Percentiles rank a stretch among this genome's conserved stretches.
Conservation (phyloP, 2,113 vertebrate species). For the Micromys minutus region DNA sequence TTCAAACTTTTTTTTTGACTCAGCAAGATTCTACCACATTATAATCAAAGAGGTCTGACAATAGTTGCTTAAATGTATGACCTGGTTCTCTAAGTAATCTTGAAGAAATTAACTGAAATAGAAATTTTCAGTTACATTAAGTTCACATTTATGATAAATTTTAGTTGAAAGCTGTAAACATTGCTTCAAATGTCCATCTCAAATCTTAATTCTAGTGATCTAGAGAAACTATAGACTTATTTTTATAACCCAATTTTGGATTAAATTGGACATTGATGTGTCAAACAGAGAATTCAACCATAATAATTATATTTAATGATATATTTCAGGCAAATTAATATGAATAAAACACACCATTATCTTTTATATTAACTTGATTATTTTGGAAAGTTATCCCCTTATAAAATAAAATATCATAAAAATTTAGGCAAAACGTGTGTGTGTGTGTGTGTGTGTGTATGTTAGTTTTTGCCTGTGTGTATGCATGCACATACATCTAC, state of each 20-base stretch:
- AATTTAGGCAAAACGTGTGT: too few relatives aligned
- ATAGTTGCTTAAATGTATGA: not conserved
- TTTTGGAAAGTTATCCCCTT: too few relatives aligned
- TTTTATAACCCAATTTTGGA: not conserved
- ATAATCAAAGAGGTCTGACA: not conserved
- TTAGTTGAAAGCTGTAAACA: constrained; percentile 5
- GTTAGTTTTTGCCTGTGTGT: too few relatives aligned
- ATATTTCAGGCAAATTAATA: not conserved
- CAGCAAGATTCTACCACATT: not conserved
- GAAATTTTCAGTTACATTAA: not conserved
- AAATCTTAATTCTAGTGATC: constrained; percentile 3
- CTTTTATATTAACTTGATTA: not conserved
- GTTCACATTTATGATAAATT: not conserved
- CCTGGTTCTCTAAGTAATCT: not conserved
- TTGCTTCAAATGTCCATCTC: not conserved
- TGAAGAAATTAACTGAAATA: constrained; percentile 37
- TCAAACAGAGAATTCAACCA: not conserved
- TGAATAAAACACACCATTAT: not conserved
- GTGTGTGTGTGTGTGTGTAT: too few relatives aligned
- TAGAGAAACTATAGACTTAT: not conserved
- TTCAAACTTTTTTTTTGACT: not conserved
- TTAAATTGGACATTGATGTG: not conserved
- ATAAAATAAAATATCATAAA: too few relatives aligned
- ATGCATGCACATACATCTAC: too few relatives aligned
- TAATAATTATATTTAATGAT: not conserved